Evolutionary conservation across 2,113 vertebrate genomes (phyloP), one percentile per base, ranked within the genome.

Genomic region (Isurus oxyrinchus): DNA sequence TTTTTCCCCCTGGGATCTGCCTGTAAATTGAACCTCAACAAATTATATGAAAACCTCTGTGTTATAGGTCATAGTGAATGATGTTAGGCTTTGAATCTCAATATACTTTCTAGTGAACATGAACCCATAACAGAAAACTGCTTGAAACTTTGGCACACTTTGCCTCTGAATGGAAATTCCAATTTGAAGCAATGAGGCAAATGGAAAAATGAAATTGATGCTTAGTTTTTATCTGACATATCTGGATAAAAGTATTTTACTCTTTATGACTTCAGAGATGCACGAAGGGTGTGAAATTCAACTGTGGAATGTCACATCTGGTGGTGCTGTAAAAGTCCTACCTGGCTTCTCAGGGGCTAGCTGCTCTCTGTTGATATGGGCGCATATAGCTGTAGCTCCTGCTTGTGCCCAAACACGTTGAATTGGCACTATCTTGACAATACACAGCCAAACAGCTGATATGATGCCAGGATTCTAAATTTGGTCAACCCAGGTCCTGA

Each of bases 1-100:
- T 63, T 66, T 94, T 94, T 63, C 61, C 59, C 61, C 66, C 90
- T 63, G 90, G 90, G 90, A 94, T 94, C 87, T 94, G 90, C 35
- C 59, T 94, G 35, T 94, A 94, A 94, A 94, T 63, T 66, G 35
- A 94, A 61, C 90, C 61, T 61, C 2, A 57, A 40, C 59, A 94
- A 66, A 94, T 40, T 63, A 14, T 21, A 63, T 63, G 35, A 94
- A 94, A 94, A 19, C 90, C 35, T 94, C 61, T 94, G 61, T 61
- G 19, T 94, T 94, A 94, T 66, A 59, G 57, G 59, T n/a, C 59
- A 93, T 93, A 63, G 44, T 94, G 59, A 90, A 90, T 59, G 55
- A 90, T 90, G 53, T 57, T 90, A 25, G 25, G 25, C 87, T 90
- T 59, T 90, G 87, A 94, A 94, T 66, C 59, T 63, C 35, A 63